phyloP scores from a whole-genome alignment of 2,888 invertebrate species.

The Neuroscelio doddi region DNA sequence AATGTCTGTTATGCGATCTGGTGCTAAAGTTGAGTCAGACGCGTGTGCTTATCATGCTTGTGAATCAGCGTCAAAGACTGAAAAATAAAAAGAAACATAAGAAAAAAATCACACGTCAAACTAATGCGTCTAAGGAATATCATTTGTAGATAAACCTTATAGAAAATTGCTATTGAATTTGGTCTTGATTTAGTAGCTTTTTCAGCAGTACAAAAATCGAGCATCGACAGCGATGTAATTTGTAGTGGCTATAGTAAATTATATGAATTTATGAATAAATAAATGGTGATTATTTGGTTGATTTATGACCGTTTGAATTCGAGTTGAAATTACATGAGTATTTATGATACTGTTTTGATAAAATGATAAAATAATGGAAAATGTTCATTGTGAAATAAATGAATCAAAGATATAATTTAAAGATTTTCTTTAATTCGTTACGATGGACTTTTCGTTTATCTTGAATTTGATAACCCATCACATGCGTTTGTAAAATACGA shows the following conservation, averaged over 20 bases:
- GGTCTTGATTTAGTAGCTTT: not conserved
- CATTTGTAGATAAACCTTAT: slow-evolving; percentile 8
- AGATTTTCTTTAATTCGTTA: not conserved
- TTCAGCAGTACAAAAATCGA: not conserved
- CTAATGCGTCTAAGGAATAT: slow-evolving; percentile 3
- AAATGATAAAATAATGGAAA: too few relatives aligned
- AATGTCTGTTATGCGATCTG: not conserved
- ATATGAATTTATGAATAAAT: slow-evolving; percentile 29
- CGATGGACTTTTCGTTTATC: too few relatives aligned
- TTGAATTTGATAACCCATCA: too few relatives aligned
- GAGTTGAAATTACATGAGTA: slow-evolving; percentile 17
- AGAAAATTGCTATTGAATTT: slow-evolving; percentile 13
- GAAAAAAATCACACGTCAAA: too few relatives aligned
- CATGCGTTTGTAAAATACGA: too few relatives aligned
- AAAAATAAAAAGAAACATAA: not conserved
- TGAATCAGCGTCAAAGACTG: slow-evolving; percentile 7
- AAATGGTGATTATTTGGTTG: slow-evolving; percentile 8
- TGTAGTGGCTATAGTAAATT: slow-evolving; percentile 35
- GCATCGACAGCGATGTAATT: slow-evolving; percentile 14
- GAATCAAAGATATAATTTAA: not conserved
- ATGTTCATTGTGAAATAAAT: not conserved
- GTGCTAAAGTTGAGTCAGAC: not conserved
- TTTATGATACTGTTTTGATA: not conserved
- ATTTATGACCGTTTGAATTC: not conserved
- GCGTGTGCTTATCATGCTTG: slow-evolving; percentile 11